These are phyloP conservation scores for Nesospiza acunhae DNA, from an alignment of 2,113 vertebrate genomes.

Conservation along the genomic window DNA sequence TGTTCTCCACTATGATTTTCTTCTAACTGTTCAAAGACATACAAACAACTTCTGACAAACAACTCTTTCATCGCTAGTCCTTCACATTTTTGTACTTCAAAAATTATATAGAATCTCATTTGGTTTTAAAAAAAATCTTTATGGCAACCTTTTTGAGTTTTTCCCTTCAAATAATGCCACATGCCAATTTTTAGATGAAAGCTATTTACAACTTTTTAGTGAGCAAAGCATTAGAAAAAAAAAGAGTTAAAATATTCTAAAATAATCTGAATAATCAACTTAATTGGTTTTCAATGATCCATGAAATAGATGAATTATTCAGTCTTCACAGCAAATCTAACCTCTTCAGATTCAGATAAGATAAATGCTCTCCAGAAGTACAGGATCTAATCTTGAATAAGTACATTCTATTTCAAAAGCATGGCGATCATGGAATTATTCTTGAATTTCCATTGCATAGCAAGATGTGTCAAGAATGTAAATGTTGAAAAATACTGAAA, in stretches of 20 bases:
- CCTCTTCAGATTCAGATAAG: constrained; percentile 35
- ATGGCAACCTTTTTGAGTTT: neutral
- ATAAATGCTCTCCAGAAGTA: constrained; percentile 6
- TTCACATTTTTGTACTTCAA: neutral
- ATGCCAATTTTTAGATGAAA: neutral
- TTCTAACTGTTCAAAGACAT: neutral
- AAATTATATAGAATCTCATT: neutral
- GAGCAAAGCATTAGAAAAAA: neutral
- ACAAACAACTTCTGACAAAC: neutral
- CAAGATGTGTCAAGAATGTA: neutral
- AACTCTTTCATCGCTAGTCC: neutral
- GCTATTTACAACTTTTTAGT: neutral
- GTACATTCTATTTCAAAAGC: neutral
- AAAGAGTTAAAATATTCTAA: neutral
- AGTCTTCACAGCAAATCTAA: constrained; percentile 11
- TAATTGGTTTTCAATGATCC: neutral
- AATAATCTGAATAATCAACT: constrained; percentile 39
- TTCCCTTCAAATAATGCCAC: neutral
- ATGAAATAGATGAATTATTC: constrained; percentile 45
- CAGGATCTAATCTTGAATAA: neutral
- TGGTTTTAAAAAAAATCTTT: neutral
- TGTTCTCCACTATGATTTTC: neutral
- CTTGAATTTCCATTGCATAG: neutral
- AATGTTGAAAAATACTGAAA: neutral
- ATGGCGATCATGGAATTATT: neutral